These are phyloP conservation scores for Cordilura impudica DNA, from an alignment of 2,888 invertebrate species.

Conservation along the genomic window DNA sequence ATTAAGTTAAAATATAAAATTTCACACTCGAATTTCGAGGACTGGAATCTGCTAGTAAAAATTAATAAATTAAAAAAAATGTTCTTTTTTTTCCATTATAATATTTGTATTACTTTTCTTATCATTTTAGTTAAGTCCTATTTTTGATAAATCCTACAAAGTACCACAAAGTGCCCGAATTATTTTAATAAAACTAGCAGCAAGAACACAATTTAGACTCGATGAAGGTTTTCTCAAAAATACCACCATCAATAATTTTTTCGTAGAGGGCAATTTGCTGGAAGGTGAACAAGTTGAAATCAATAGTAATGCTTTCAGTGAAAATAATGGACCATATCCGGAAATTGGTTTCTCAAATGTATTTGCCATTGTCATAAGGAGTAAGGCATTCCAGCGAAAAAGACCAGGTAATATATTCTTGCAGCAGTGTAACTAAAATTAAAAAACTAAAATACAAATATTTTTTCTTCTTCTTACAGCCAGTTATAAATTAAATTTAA, in stretches of 20 bases:
- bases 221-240: constrained; percentile 70
- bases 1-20: too few relatives aligned
- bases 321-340: constrained; percentile 73
- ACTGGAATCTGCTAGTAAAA: too few relatives aligned
- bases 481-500: constrained; percentile 73
- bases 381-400: constrained; percentile 68
- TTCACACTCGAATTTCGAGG: too few relatives aligned
- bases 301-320: constrained; percentile 70
- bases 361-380: constrained; percentile 70
- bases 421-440: background rate
- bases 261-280: constrained; percentile 68
- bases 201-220: constrained; percentile 68
- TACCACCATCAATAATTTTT: constrained; percentile 72
- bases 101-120: background rate
- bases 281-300: constrained; percentile 74
- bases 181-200: constrained; percentile 69
- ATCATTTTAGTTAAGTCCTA: constrained; percentile 67
- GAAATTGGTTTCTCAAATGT: constrained; percentile 72
- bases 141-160: constrained; percentile 69
- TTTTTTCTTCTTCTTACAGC: constrained; percentile 56
- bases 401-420: constrained; percentile 66
- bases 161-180: constrained; percentile 69
- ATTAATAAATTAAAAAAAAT: too few relatives aligned
- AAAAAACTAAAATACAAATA: background rate
- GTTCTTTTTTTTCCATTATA: background rate